phyloP scores from a whole-genome alignment of 2,888 invertebrate species.

The Phaonia tiefii region DNA sequence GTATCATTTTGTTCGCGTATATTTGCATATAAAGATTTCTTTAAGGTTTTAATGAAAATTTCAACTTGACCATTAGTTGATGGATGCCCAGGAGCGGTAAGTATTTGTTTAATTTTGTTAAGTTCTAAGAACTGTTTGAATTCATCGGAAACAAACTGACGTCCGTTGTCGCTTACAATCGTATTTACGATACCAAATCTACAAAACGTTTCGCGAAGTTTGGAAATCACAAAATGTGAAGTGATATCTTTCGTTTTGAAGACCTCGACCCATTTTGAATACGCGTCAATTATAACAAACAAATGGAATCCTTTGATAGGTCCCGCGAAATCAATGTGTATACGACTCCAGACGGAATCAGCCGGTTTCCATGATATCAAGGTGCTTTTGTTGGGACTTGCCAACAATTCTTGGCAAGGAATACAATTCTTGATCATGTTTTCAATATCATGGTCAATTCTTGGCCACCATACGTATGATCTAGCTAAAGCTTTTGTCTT shows the following conservation, averaged over 20 bases:
- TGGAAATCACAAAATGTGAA: too few species aligned
- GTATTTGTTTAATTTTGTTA: too few species aligned
- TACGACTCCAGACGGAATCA: constrained; percentile 52
- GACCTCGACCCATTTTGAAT: constrained; percentile 26
- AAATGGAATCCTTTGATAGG: too few species aligned
- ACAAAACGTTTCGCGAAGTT: too few species aligned
- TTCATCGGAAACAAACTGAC: too few species aligned
- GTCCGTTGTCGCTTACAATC: too few species aligned
- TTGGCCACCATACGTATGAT: constrained; percentile 65
- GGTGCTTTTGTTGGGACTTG: constrained; percentile 58
- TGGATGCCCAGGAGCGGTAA: too few species aligned
- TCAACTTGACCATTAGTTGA: too few species aligned
- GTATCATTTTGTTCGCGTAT: neutral
- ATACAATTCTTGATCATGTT: constrained; percentile 52
- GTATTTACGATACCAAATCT: too few species aligned
- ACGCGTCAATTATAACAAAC: constrained; percentile 5
- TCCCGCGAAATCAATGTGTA: constrained; percentile 63
- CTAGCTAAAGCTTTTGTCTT: constrained; percentile 57
- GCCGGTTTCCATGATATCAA: constrained; percentile 60
- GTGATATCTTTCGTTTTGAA: too few species aligned
- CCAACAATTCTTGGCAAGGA: constrained; percentile 56
- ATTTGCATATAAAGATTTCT: neutral
- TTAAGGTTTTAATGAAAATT: constrained; percentile 8
- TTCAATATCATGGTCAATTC: constrained; percentile 58
- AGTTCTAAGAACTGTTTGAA: too few species aligned